Percentiles rank a stretch among this genome's conserved stretches.
Conservation (phyloP, 2,113 vertebrate species). For the Pangasianodon hypophthalmus region DNA sequence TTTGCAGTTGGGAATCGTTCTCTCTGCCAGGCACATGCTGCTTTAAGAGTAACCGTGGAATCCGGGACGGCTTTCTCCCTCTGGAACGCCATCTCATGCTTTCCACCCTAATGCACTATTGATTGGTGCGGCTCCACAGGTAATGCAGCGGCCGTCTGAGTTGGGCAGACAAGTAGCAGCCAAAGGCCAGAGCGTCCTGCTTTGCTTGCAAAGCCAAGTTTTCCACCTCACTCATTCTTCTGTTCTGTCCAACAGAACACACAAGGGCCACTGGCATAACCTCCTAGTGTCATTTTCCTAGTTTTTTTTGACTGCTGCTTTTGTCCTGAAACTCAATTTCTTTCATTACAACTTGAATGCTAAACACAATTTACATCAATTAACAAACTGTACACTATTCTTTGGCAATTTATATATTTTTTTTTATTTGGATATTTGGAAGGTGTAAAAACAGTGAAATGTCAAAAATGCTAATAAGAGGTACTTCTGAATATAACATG, state of each 20-base stretch:
- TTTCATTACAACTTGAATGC: not conserved
- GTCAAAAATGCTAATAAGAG: not conserved
- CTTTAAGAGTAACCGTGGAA: conserved; percentile 19
- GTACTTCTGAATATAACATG: not conserved
- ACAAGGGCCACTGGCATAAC: not conserved
- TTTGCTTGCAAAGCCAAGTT: conserved; percentile 34
- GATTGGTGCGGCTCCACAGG: conserved; percentile 63
- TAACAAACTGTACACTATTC: not conserved
- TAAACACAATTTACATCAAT: not conserved
- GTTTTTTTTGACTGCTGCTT: not conserved
- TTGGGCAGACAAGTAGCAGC: conserved; percentile 45
- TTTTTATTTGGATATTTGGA: not conserved
- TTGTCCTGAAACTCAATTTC: not conserved
- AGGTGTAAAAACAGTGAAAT: not conserved
- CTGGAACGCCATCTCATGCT: conserved; percentile 43
- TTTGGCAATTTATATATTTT: not conserved
- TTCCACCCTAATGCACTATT: conserved; percentile 69
- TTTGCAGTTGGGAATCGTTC: not conserved
- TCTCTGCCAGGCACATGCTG: not conserved
- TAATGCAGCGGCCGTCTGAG: conserved; percentile 51
- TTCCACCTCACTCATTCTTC: conserved; percentile 9
- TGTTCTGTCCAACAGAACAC: conserved; percentile 10
- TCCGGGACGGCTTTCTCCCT: conserved; percentile 30
- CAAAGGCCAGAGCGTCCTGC: conserved; percentile 3
- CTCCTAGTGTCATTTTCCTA: conserved; percentile 21